Percentiles rank a stretch among this genome's conserved stretches.
Evolutionary conservation across 92 coral and sea anemone genomes (phyloP).

Genomic region (Meandrina meandrites): DNA sequence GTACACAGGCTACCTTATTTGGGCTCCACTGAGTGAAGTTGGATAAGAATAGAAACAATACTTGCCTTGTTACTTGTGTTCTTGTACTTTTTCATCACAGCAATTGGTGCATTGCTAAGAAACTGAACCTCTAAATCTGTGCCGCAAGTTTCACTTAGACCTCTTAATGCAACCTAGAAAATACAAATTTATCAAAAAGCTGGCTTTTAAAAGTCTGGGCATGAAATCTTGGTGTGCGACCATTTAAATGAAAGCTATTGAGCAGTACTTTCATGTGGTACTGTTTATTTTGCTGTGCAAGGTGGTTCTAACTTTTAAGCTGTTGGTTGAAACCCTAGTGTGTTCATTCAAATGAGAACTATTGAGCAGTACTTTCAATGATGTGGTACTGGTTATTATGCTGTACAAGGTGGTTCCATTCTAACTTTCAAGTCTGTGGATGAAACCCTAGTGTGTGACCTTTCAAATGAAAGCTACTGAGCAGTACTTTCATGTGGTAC

Average conservation of each 20-base stretch:
- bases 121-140: constrained; percentile 28
- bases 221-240: background rate
- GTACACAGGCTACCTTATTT: too few relatives aligned
- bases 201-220: too few relatives aligned
- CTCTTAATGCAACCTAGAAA: constrained; percentile 33
- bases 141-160: constrained; percentile 31
- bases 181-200: background rate
- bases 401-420: too few relatives aligned
- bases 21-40: too few relatives aligned
- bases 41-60: too few relatives aligned
- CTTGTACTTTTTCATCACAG: constrained; percentile 35
- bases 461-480: too few relatives aligned
- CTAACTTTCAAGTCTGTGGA: too few relatives aligned
- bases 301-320: background rate
- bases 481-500: too few relatives aligned
- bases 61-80: constrained; percentile 22
- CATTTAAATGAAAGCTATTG: background rate
- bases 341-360: background rate
- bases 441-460: too few relatives aligned
- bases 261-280: background rate
- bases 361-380: background rate
- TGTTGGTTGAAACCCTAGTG: background rate
- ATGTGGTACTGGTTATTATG: background rate
- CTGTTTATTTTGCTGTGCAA: background rate
- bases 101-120: constrained; percentile 36